Conservation (phyloP, 2,113 vertebrate genomes). For the Vanacampus margaritifer region DNA sequence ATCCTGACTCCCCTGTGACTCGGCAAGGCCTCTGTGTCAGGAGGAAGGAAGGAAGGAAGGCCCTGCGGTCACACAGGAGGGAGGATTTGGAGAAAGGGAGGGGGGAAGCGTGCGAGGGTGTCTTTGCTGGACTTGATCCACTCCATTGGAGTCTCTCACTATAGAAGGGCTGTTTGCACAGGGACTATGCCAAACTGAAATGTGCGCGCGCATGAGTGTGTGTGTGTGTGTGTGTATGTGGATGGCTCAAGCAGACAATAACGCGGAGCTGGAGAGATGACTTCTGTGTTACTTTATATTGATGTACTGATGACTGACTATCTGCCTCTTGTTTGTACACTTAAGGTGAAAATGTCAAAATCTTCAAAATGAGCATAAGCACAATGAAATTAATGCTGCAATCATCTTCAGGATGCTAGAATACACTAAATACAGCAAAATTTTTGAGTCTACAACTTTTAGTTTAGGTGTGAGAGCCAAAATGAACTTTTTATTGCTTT, state of each 20-base stretch:
- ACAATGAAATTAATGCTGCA: too few relatives aligned
- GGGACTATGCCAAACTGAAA: constrained; percentile 48
- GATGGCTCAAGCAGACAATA: constrained; percentile 33
- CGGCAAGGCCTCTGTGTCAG: constrained; percentile 59
- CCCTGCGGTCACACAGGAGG: constrained; percentile 50
- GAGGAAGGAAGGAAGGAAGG: constrained; percentile 66
- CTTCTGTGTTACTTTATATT: constrained; percentile 18
- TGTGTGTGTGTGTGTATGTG: constrained; percentile 1
- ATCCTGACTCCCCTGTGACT: constrained; percentile 56
- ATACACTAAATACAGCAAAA: too few relatives aligned
- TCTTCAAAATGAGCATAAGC: too few relatives aligned
- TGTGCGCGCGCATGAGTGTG: constrained; percentile 19
- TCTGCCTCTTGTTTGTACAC: neutral
- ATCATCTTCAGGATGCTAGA: too few relatives aligned
- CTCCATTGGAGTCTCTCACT: constrained; percentile 59
- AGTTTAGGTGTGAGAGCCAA: too few relatives aligned
- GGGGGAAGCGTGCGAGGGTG: constrained; percentile 69
- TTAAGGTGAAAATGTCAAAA: too few relatives aligned
- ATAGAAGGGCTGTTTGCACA: constrained; percentile 61
- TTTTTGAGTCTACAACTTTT: too few relatives aligned
- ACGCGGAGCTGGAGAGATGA: constrained; percentile 22
- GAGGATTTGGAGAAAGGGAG: constrained; percentile 58
- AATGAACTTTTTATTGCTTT: too few relatives aligned
- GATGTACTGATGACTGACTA: constrained; percentile 10
- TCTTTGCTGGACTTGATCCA: constrained; percentile 68